A percentile compares a stretch with the other conserved stretches of the same genome.
These are phyloP conservation scores for Plectrocnemia conspersa DNA, from an alignment of 1,140 invertebrate species.

Conservation along the genomic window DNA sequence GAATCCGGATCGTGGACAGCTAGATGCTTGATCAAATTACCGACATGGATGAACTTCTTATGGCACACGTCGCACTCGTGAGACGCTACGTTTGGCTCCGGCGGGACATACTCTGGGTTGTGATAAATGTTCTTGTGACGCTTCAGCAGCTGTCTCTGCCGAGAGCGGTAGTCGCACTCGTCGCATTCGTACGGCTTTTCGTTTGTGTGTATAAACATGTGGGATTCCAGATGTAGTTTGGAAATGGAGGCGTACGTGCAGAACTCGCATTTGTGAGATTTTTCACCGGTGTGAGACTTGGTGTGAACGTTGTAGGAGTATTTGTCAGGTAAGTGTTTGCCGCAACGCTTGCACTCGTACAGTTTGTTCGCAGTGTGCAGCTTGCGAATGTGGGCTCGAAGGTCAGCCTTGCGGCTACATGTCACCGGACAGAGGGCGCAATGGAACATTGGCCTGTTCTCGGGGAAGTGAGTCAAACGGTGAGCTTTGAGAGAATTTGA, in stretches of 20 bases:
- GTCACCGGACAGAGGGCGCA: conserved; percentile 89
- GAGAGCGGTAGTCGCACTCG: conserved; percentile 65
- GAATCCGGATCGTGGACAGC: conserved; percentile 79
- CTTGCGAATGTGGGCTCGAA: conserved; percentile 88
- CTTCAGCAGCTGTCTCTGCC: conserved; percentile 83
- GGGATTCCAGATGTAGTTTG: conserved; percentile 80
- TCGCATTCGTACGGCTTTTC: conserved; percentile 79
- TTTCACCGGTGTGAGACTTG: conserved; percentile 83
- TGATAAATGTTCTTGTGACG: conserved; percentile 86
- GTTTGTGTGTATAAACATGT: conserved; percentile 87
- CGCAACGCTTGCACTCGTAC: conserved; percentile 81
- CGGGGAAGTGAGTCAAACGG: conserved; percentile 81
- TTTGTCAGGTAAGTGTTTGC: conserved; percentile 79
- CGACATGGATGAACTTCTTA: conserved; percentile 77
- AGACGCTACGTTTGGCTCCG: conserved; percentile 73
- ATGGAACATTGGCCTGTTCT: conserved; percentile 86
- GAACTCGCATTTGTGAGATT: conserved; percentile 86
- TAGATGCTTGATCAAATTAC: conserved; percentile 83
- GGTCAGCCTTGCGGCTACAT: conserved; percentile 89
- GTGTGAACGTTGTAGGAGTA: conserved; percentile 60
- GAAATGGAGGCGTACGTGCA: conserved; percentile 88
- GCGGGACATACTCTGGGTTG: conserved; percentile 78
- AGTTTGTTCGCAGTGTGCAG: conserved; percentile 84
- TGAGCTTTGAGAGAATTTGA: conserved; percentile 88
- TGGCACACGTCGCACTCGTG: conserved; percentile 81